These are phyloP conservation scores for Mya arenaria DNA, from an alignment of 1,140 invertebrate genomes.

Conservation along the genomic window DNA sequence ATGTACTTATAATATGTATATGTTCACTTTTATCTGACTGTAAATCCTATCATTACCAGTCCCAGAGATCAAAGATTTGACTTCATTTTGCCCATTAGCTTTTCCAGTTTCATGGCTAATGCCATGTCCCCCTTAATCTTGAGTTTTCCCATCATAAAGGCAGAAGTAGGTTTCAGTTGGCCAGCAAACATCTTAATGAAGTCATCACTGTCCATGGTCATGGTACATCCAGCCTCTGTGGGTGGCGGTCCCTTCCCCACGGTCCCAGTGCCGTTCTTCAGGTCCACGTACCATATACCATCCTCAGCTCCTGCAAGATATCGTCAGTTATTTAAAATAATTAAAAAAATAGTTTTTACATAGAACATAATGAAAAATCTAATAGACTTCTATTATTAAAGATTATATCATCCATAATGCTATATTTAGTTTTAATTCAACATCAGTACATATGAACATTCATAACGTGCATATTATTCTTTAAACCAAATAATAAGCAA, in stretches of 20 bases:
- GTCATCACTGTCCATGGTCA: constrained; percentile 89
- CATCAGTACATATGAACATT: too few species aligned
- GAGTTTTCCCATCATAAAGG: constrained; percentile 98
- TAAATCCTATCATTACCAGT: too few species aligned
- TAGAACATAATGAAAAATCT: too few species aligned
- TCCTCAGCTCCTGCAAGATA: constrained; percentile 86
- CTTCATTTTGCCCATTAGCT: constrained; percentile 93
- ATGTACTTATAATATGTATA: too few species aligned
- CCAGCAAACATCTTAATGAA: constrained; percentile 86
- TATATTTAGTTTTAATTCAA: too few species aligned
- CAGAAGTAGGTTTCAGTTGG: constrained; percentile 93
- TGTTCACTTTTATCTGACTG: too few species aligned
- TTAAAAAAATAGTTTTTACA: too few species aligned
- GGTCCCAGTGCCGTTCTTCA: constrained; percentile 92
- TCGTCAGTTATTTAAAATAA: too few species aligned
- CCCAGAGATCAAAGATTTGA: constrained; percentile 84
- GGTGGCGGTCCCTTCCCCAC: constrained; percentile 89
- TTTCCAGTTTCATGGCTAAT: constrained; percentile 98
- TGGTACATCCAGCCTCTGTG: constrained; percentile 88
- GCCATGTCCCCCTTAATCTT: constrained; percentile 96
- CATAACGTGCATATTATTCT: too few species aligned
- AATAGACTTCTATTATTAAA: too few species aligned
- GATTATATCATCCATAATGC: too few species aligned
- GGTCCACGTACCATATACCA: constrained; percentile 93
- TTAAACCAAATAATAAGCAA: too few species aligned